Evolutionary conservation across 2,113 vertebrate genomes (phyloP), one percentile per base, ranked within the genome.

Genomic region (Saccopteryx leptura): DNA sequence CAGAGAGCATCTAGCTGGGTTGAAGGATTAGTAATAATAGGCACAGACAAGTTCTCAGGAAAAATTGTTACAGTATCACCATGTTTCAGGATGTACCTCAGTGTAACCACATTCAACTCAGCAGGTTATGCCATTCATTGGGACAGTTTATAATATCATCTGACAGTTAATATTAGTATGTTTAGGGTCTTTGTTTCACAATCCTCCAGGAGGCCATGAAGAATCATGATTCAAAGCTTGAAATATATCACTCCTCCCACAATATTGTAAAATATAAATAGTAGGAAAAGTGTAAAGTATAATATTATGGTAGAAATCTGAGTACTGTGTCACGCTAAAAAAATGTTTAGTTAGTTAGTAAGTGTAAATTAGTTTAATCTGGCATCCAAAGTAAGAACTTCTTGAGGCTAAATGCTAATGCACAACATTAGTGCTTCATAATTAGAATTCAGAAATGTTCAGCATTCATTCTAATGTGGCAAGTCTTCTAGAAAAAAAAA

Each of bases 321-420:
- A 95, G 60, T 66, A 94, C 48, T 82, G 52, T 82, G 24, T 68
- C 87, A 93, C 46, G 46, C 54, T 92, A 97, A 95, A 93, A 97
- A 96, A 96, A 97, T 93, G 87, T 96, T 97, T 91, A 93, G 93
- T 94, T 94, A 96, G 91, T 96, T 88, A 88, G 80, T 74, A 93
- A 97, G 95, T 97, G 83, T 97, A 96, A 97, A 97, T 96, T 96
- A 96, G 95, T 96, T 97, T 97, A 92, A 96, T 97, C 96, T 97
- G 93, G 93, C 93, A 92, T 54, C 79, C 80, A 97, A 93, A 95
- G 66, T 91, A 93, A 96, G 83, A 94, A 96, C 94, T 97, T 96
- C 97, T 94, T 3, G 11, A 96, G 94, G 97, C 96, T 96, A 96
- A 90, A 18, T 9, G 4, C 83, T 94, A 97, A 96, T 88, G 84